Evolutionary conservation across 92 coral and sea anemone species (phyloP), one percentile per base, ranked within the genome.

Genomic region (Umimayanthus kanabou): DNA sequence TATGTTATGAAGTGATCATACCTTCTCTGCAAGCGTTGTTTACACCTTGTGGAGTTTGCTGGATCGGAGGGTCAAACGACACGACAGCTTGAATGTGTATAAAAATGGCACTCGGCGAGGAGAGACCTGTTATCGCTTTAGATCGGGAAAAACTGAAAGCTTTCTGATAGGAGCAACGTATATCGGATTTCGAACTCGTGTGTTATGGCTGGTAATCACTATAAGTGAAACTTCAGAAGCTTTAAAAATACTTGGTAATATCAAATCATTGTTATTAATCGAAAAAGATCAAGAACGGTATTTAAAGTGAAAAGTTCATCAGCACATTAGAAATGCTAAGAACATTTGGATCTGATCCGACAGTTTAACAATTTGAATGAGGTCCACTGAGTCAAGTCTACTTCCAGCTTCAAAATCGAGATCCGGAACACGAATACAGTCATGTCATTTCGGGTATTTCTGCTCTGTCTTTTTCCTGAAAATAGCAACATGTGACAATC

Each of bases 101-200:
- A 61, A 0, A 23, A 61, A 20, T 61, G 69, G 25, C 3, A 20
- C 6, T 5, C 7, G 9, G 69, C 26, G 26, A 61, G 8, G n/a
- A 22, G 25, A 61, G 69, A 61, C 69, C 69, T 20, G 69, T 61
- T 61, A 61, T 61, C 69, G 9, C 69, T 61, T 61, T 61, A 20
- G 69, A 61, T 61, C 69, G 69, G n/a, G 26, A 61, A 61, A 61
- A 61, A 61, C 69, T 61, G 69, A 61, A 61, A 61, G 69, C 69
- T 61, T 20, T 61, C 69, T 61, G 69, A 61, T 61, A 61, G 69
- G 69, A 61, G 65, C 69, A 61, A 61, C 69, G 7, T 26, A 61
- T 61, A 61, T 61, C 69, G 20, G 26, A 61, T 61, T 20, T 20
- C 69, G 26, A 61, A 61, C 69, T 57, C 23, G 65, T 57, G 65